phyloP scores from a whole-genome alignment of 2,797 vertebrate species.

The Tenualosa ilisha region DNA sequence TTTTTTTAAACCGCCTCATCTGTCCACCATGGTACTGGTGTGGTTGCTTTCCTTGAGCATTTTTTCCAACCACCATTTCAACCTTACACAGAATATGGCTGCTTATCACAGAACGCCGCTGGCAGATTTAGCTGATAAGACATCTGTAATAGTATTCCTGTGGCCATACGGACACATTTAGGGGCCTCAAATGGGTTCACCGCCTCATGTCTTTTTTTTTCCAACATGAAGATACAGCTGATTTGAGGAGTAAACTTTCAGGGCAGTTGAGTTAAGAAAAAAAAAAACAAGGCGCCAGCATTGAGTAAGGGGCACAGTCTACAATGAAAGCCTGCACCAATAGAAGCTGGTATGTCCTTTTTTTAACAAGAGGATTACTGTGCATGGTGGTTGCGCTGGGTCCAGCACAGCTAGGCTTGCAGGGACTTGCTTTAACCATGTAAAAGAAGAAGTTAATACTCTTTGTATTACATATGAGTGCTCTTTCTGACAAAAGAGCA shows the following conservation, averaged over 20 bases:
- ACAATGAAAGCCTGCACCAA: conserved; percentile 53
- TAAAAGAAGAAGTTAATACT: conserved; percentile 42
- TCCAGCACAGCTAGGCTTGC: conserved; percentile 34
- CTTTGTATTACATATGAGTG: conserved; percentile 39
- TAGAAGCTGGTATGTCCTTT: conserved; percentile 34
- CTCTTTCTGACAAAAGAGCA: conserved; percentile 25
- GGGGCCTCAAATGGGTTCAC: not conserved
- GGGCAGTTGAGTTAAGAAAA: not conserved
- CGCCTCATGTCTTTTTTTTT: not conserved
- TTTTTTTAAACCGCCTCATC: not conserved
- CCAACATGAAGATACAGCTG: conserved; percentile 22
- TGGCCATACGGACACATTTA: conserved; percentile 6
- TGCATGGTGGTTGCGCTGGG: conserved; percentile 29
- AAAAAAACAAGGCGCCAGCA: conserved; percentile 29
- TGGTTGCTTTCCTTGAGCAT: not conserved
- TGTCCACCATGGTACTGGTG: not conserved
- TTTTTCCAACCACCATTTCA: not conserved
- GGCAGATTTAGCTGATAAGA: conserved; percentile 21
- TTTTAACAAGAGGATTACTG: conserved; percentile 39
- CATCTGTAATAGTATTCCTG: conserved; percentile 4
- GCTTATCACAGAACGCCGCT: conserved; percentile 1
- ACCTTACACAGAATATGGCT: not conserved
- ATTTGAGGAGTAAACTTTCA: conserved; percentile 28
- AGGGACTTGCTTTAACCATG: conserved; percentile 34
- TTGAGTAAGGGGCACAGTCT: conserved; percentile 41